Evolutionary conservation across 2,888 invertebrate species (phyloP).

Genomic region (Drosophila vallismaia): DNA sequence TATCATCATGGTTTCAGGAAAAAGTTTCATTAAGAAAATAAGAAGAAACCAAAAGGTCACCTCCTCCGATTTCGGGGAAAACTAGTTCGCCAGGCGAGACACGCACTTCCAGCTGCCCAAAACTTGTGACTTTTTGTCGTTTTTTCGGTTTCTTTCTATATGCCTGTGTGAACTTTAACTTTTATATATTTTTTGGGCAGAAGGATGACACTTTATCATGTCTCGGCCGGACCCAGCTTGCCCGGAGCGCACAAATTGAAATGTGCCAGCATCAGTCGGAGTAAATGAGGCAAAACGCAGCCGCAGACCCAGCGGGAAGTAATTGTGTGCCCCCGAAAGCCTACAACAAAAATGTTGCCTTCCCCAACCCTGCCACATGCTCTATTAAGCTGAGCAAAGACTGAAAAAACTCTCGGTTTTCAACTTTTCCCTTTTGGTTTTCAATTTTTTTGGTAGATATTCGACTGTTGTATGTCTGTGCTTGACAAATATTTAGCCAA

Average conservation of each 20-base stretch:
- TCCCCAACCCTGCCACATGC: slow-evolving; percentile 4
- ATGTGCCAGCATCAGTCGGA: slow-evolving; percentile 67
- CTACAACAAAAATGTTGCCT: slow-evolving; percentile 3
- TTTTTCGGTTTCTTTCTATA: slow-evolving; percentile 9
- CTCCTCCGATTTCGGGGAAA: slow-evolving; percentile 14
- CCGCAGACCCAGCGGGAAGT: slow-evolving; percentile 54
- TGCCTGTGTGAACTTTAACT: slow-evolving; percentile 53
- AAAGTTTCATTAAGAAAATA: slow-evolving; percentile 56
- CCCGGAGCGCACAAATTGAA: slow-evolving; percentile 69
- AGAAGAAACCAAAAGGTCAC: slow-evolving; percentile 50
- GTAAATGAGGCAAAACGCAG: slow-evolving; percentile 74
- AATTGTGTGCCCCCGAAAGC: slow-evolving; percentile 35
- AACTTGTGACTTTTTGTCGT: slow-evolving; percentile 52
- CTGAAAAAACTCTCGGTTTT: slow-evolving; percentile 20
- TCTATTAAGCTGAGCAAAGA: slow-evolving; percentile 37
- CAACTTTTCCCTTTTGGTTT: slow-evolving; percentile 22
- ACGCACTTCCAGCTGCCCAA: slow-evolving; percentile 49
- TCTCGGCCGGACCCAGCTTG: slow-evolving; percentile 55
- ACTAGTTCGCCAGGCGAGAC: slow-evolving; percentile 55
- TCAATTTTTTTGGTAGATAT: slow-evolving; percentile 20
- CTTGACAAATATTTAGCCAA: slow-evolving; percentile 73
- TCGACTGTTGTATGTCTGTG: slow-evolving; percentile 57
- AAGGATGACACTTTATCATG: slow-evolving; percentile 72
- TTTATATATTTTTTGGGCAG: slow-evolving; percentile 11
- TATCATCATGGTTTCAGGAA: slow-evolving; percentile 60